These are phyloP conservation scores for Psittacara wagleri DNA, from an alignment of 2,113 vertebrate species.

Conservation along the genomic window DNA sequence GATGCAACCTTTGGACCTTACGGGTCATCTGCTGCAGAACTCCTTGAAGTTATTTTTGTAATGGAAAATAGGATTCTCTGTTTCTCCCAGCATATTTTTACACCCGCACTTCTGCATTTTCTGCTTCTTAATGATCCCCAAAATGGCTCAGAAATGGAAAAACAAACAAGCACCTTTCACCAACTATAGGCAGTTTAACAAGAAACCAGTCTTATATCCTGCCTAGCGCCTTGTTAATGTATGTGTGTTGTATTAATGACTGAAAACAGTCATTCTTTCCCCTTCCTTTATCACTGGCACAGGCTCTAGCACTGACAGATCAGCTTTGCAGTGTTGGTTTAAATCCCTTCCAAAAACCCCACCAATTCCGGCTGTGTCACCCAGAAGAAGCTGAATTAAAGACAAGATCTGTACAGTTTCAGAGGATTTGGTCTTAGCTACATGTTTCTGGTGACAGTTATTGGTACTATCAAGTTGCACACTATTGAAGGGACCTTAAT, in stretches of 20 bases:
- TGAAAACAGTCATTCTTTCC: background rate
- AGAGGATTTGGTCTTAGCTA: background rate
- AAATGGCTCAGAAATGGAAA: background rate
- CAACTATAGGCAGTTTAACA: background rate
- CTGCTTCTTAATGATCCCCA: background rate
- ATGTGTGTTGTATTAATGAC: background rate
- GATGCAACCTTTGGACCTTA: background rate
- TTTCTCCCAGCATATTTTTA: background rate
- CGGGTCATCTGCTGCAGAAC: background rate
- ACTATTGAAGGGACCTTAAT: background rate
- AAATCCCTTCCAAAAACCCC: background rate
- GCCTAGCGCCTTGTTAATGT: background rate
- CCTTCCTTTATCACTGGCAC: background rate
- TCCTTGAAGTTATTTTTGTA: background rate
- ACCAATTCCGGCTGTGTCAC: background rate
- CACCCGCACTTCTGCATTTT: background rate
- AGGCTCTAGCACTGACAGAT: background rate
- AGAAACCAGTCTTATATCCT: background rate
- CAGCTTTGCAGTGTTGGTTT: background rate
- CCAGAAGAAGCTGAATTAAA: background rate
- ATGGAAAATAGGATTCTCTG: background rate
- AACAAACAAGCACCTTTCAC: background rate
- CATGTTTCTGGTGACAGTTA: background rate
- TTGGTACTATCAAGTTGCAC: fast-evolving
- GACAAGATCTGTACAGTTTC: fast-evolving